Base-by-base conservation (phyloP, 2,888 invertebrate species). In the Caenorhabditis plicata region DNA sequence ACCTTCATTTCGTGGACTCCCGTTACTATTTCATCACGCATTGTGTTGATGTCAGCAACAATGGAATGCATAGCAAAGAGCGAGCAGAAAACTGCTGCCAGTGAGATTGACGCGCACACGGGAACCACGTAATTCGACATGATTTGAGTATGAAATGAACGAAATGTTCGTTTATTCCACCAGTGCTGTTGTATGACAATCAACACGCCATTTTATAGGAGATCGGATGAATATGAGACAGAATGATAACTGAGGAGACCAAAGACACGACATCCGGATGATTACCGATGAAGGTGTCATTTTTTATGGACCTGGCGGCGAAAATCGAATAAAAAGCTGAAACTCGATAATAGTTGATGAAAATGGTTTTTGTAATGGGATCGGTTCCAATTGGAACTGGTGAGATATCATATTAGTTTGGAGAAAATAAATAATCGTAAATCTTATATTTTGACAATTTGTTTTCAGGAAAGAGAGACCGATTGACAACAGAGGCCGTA, bases 1-100 rank as follows among this genome's bases (percentile, higher is more conserved):
- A 68, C 68, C 56, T 55, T 58, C 64, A 68, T 64, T 33, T 68
- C 68, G 26, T 57, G 51, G 20, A 68, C 64, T 40, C 68, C 68
- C 42, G 55, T 55, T 29, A 56, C 57, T 39, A 68, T 68, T 45
- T 68, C 68, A 7, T 52, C 49, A 32, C 63, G 46, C 63, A 68
- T 63, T 25, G 38, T 52, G 52, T 68, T 64, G 25, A 71, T 66
- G 22, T 71, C 68, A 35, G 56, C 48, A 47, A 71, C 65, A 43
- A 71, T 68, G 23, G 54, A 58, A 23, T 61, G 52, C 56, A 71
- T 71, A 42, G 52, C 55, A 22, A 68, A 32, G 7, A 71, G 54
- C 23, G 68, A 61, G 33, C 60, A 54, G 9, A 62, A 36, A 11
- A 70, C 65, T 38, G 63, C 65, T 15, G 45, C 48, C 32, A 70